Evolutionary conservation across 1,140 invertebrate species (phyloP).

Genomic region (Hormaphis cornu): DNA sequence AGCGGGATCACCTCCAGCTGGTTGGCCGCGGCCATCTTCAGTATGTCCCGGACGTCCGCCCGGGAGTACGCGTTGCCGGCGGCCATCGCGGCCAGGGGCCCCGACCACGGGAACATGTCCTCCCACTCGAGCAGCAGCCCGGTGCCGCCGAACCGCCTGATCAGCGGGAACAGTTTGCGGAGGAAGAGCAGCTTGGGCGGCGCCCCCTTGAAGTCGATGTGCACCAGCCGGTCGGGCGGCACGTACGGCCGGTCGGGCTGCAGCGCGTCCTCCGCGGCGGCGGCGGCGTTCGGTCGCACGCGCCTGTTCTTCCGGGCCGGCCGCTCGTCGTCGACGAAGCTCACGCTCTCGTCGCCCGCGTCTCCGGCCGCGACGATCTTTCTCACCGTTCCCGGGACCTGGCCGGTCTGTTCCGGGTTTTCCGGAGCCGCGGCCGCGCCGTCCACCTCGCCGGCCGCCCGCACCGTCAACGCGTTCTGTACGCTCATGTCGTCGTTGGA

Average conservation of each 20-base stretch:
- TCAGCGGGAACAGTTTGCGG: slow-evolving; percentile 60
- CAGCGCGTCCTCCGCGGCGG: not conserved
- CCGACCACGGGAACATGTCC: slow-evolving; percentile 92
- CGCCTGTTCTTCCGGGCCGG: not conserved
- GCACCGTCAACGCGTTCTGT: too few relatives aligned
- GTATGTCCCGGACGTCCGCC: slow-evolving; percentile 56
- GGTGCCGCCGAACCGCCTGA: slow-evolving; percentile 70
- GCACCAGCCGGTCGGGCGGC: slow-evolving; percentile 49
- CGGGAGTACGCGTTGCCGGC: slow-evolving; percentile 69
- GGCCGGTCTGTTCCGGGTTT: not conserved
- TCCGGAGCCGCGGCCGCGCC: not conserved
- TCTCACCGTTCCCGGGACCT: not conserved
- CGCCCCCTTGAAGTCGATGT: slow-evolving; percentile 84
- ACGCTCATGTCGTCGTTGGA: too few relatives aligned
- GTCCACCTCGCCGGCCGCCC: not conserved
- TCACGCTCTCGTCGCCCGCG: slow-evolving; percentile 28
- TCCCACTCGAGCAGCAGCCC: slow-evolving; percentile 91
- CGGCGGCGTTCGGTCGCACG: not conserved
- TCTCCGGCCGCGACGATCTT: not conserved
- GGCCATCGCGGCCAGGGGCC: slow-evolving; percentile 52
- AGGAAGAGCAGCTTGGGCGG: slow-evolving; percentile 67
- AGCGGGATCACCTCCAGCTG: slow-evolving; percentile 58
- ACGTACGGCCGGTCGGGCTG: slow-evolving; percentile 34
- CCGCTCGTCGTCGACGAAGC: slow-evolving; percentile 34
- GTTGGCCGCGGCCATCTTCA: slow-evolving; percentile 53